Percentiles rank a stretch among this genome's conserved stretches.
Conservation (phyloP, 2,888 invertebrate genomes). For the Eretmocerus hayati region DNA sequence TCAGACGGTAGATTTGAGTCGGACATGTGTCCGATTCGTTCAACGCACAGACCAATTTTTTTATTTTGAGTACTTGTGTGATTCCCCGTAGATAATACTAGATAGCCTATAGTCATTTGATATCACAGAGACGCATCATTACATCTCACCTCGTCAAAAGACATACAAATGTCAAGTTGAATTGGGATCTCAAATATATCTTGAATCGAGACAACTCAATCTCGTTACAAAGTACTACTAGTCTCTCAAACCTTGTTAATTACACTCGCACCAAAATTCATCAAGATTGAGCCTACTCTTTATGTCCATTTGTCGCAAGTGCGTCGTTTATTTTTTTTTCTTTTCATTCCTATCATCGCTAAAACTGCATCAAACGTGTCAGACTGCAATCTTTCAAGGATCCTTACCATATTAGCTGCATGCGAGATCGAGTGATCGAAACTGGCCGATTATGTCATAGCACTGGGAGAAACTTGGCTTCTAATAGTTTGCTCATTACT, state of each 20-base stretch:
- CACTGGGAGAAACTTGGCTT: slow-evolving; percentile 1
- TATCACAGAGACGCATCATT: no score
- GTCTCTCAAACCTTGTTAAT: no score
- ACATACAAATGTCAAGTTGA: background rate
- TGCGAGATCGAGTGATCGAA: slow-evolving; percentile 5
- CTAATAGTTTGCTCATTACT: no score
- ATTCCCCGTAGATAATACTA: no score
- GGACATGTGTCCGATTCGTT: no score
- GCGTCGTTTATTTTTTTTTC: background rate
- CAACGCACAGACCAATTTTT: no score
- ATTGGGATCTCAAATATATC: background rate
- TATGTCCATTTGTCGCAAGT: slow-evolving; percentile 4
- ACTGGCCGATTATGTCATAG: slow-evolving; percentile 13
- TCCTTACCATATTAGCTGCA: background rate
- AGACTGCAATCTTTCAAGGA: background rate
- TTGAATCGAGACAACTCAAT: slow-evolving; percentile 2
- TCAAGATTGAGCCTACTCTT: slow-evolving; percentile 4
- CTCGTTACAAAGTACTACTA: background rate
- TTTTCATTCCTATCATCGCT: slow-evolving; percentile 5
- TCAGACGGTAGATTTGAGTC: no score
- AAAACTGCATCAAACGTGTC: slow-evolving; percentile 16
- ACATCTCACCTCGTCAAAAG: no score
- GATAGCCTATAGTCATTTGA: no score
- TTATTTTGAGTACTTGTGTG: no score
- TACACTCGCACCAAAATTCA: no score